These are phyloP conservation scores for Trichonephila clavipes DNA, from an alignment of 1,140 invertebrate species.

Conservation along the genomic window DNA sequence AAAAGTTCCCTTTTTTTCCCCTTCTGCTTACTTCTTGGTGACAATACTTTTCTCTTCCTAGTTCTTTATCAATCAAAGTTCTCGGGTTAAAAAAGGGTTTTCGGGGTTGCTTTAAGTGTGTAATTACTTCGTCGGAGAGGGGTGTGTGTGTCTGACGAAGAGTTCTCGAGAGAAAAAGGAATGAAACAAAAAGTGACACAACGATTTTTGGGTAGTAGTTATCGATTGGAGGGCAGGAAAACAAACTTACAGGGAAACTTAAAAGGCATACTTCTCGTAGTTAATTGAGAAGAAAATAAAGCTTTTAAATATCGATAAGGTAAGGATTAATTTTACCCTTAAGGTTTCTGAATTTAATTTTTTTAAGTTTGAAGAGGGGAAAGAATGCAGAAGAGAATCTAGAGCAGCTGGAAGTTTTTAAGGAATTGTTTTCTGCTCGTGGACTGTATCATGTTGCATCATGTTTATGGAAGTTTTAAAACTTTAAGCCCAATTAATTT, in stretches of 20 bases:
- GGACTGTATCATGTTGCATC: not conserved
- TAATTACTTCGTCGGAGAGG: not conserved
- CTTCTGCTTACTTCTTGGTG: not conserved
- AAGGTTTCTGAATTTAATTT: not conserved
- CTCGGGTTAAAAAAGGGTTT: constrained; percentile 11
- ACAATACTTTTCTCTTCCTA: not conserved
- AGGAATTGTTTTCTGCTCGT: not conserved
- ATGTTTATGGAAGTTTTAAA: not conserved
- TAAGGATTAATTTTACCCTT: not conserved
- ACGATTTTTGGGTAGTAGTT: not conserved
- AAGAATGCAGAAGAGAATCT: not conserved
- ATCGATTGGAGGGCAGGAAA: not conserved
- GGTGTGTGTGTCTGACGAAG: not conserved
- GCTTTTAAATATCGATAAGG: constrained; percentile 9
- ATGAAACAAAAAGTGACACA: constrained; percentile 5
- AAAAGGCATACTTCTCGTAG: no score
- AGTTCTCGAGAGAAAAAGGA: not conserved
- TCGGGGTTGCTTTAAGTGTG: not conserved
- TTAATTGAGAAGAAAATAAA: constrained; percentile 11
- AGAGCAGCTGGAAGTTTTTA: not conserved
- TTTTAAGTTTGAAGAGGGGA: not conserved
- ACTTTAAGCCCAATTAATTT: not conserved
- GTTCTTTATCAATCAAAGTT: constrained; percentile 34
- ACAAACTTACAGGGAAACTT: not conserved
- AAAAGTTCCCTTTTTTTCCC: not conserved